Percentiles rank a stretch among this genome's conserved stretches.
Conservation (phyloP, 2,888 invertebrate species). For the Brachyptera risi region DNA sequence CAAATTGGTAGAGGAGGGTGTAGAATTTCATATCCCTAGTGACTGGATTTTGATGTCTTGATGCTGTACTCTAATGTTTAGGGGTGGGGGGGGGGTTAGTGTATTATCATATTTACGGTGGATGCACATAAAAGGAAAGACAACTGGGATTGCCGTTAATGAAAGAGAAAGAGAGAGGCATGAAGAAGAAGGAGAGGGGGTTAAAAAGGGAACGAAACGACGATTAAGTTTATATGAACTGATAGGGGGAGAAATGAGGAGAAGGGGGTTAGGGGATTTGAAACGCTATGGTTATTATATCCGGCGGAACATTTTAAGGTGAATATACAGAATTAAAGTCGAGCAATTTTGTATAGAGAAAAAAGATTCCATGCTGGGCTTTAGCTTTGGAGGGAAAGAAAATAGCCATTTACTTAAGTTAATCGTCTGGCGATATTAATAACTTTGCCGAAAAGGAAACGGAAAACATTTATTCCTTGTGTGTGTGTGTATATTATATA, state of each 20-base stretch:
- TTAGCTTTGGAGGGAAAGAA: neutral
- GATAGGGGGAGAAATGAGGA: too few relatives aligned
- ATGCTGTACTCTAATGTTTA: conserved; percentile 4
- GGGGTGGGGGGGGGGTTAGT: neutral
- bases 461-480: conserved; percentile 9
- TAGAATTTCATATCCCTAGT: conserved; percentile 17
- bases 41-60: conserved; percentile 14
- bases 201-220: conserved; percentile 1
- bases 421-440: conserved; percentile 4
- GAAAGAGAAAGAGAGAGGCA: neutral
- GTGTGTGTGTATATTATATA: too few relatives aligned
- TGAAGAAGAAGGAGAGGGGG: neutral
- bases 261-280: too few relatives aligned
- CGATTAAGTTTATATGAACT: conserved; percentile 16
- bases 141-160: conserved; percentile 20
- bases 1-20: conserved; percentile 13
- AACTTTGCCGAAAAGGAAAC: neutral
- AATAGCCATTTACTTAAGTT: too few relatives aligned
- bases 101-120: conserved; percentile 29
- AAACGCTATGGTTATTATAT: conserved; percentile 17
- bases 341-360: neutral
- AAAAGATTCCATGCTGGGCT: neutral
- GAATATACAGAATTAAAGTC: too few relatives aligned
- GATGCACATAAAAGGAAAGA: conserved; percentile 24
- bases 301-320: neutral